These are phyloP conservation scores for Euura lappo DNA, from an alignment of 1,140 invertebrate genomes.

Conservation along the genomic window DNA sequence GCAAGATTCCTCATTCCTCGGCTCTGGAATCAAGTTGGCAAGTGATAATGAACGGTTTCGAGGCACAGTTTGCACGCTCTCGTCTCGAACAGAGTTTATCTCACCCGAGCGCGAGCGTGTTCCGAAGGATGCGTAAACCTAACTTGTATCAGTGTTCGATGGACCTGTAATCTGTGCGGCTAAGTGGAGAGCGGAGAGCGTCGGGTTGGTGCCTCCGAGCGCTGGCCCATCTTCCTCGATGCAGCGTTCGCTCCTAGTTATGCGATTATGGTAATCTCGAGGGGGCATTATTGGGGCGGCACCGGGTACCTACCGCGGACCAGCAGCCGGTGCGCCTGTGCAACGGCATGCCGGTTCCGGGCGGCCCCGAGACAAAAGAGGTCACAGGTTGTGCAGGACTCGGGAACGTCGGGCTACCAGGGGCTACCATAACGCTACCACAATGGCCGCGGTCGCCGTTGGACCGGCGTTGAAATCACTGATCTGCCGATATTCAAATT, in stretches of 20 bases:
- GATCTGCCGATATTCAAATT: conserved; percentile 5
- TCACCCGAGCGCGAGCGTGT: neutral
- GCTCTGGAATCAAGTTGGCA: too few relatives aligned
- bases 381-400: neutral
- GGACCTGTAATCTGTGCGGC: neutral
- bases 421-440: neutral
- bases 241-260: neutral
- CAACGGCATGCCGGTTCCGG: neutral
- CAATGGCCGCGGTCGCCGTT: too few relatives aligned
- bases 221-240: neutral
- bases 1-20: too few relatives aligned
- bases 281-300: neutral
- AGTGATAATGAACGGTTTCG: neutral
- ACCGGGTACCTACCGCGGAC: neutral
- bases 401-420: neutral
- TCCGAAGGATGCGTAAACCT: neutral
- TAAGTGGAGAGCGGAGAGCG: neutral
- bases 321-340: too few relatives aligned
- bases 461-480: neutral
- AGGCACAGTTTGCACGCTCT: neutral
- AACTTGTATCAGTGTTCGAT: neutral
- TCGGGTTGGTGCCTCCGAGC: neutral
- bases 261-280: conserved; percentile 1
- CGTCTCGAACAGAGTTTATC: neutral
- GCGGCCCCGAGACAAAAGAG: conserved; percentile 3